phyloP scores from a whole-genome alignment of 2,888 invertebrate species.

The Lordiphosa andalusiaca region DNA sequence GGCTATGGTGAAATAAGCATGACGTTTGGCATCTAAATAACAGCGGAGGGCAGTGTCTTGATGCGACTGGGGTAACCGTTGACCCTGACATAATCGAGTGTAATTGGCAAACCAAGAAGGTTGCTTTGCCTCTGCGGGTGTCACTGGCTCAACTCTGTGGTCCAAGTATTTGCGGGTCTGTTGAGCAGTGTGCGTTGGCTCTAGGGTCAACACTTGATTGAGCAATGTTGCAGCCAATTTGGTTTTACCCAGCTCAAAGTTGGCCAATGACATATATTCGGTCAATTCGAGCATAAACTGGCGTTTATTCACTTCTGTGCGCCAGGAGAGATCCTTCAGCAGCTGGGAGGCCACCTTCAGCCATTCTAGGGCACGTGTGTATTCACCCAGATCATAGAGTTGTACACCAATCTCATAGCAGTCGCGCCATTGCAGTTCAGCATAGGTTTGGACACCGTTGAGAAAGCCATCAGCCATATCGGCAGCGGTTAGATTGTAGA shows the following conservation, averaged over 20 bases:
- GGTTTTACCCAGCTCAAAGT: conserved; percentile 49
- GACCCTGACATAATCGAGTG: conserved; percentile 57
- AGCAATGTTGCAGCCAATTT: conserved; percentile 34
- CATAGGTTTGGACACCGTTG: conserved; percentile 86
- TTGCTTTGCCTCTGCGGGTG: accelerated
- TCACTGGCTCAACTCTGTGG: conserved; percentile 4
- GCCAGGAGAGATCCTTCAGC: conserved; percentile 3
- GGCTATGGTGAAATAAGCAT: conserved; percentile 87
- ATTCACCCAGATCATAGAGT: conserved; percentile 44
- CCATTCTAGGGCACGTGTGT: conserved; percentile 48
- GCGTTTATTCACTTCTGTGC: neutral
- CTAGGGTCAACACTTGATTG: conserved; percentile 26
- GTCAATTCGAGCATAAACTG: conserved; percentile 33
- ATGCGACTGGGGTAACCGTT: conserved; percentile 12
- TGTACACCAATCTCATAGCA: conserved; percentile 63
- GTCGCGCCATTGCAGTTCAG: conserved; percentile 47
- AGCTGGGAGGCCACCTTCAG: conserved; percentile 30
- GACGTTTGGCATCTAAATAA: conserved; percentile 57
- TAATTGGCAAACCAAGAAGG: conserved; percentile 29
- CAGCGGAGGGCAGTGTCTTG: conserved; percentile 29
- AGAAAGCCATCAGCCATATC: conserved; percentile 90
- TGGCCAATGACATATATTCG: conserved; percentile 58
- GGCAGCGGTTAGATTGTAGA: conserved; percentile 91
- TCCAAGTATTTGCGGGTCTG: conserved; percentile 35
- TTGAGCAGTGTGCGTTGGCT: conserved; percentile 26